Percentiles rank a stretch among this genome's conserved stretches.
phyloP scores from a whole-genome alignment of 2,888 invertebrate species.

The Andrena minutula region DNA sequence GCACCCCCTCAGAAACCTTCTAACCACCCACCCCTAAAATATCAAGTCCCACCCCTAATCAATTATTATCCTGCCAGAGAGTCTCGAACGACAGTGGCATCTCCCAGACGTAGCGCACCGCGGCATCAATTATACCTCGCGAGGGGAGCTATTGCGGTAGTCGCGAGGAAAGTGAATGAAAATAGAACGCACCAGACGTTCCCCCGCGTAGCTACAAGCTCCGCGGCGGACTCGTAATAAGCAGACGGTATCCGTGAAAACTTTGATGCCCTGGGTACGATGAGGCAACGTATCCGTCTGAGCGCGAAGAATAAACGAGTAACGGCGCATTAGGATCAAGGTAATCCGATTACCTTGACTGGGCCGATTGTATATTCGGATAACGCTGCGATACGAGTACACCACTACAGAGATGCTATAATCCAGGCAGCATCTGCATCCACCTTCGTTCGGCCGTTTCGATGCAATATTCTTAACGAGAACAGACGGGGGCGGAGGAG shows the following conservation, averaged over 20 bases:
- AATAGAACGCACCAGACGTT: slow-evolving; percentile 37
- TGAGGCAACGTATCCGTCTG: slow-evolving; percentile 3
- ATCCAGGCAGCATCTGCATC: slow-evolving; percentile 51
- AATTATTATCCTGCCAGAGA: slow-evolving; percentile 16
- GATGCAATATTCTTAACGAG: slow-evolving; percentile 46
- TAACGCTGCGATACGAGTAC: slow-evolving; percentile 48
- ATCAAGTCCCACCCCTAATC: background rate
- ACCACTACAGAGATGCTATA: slow-evolving; percentile 20
- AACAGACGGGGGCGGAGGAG: background rate
- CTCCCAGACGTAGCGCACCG: slow-evolving; percentile 3
- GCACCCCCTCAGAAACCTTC: no score
- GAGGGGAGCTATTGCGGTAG: slow-evolving; percentile 6
- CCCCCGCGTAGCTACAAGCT: slow-evolving; percentile 18
- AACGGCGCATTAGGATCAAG: slow-evolving; percentile 50
- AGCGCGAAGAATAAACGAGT: slow-evolving; percentile 48
- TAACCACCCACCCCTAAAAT: no score
- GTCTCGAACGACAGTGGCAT: background rate
- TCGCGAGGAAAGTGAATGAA: slow-evolving; percentile 43
- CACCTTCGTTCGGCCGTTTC: slow-evolving; percentile 33
- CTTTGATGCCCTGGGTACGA: slow-evolving; percentile 25
- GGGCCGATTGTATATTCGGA: slow-evolving; percentile 47
- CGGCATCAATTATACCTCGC: slow-evolving; percentile 28
- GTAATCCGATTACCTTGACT: slow-evolving; percentile 54
- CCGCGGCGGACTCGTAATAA: slow-evolving; percentile 48
- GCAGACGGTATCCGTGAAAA: slow-evolving; percentile 39